Evolutionary conservation across 2,113 vertebrate species (phyloP).

Genomic region (Xiphophorus couchianus): DNA sequence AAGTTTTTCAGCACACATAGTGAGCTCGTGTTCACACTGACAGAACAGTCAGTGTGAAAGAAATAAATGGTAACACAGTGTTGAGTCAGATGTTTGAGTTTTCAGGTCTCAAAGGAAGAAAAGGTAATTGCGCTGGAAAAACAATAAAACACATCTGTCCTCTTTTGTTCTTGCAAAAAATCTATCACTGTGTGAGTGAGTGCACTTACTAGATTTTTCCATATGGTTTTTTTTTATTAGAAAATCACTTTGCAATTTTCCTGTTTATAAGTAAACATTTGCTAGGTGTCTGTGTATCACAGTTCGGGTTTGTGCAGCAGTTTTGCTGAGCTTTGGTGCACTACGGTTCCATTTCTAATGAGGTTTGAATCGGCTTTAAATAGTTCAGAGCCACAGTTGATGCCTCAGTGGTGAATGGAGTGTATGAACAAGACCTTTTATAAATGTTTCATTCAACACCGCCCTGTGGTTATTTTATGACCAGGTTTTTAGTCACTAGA

Average conservation of each 20-base stretch:
- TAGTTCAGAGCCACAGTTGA: slow-evolving; percentile 41
- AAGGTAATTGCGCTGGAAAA: slow-evolving; percentile 1
- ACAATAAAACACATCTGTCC: slow-evolving; percentile 8
- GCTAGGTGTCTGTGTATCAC: slow-evolving; percentile 2
- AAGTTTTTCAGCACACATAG: neutral
- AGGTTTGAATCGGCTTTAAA: slow-evolving; percentile 33
- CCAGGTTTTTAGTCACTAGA: neutral
- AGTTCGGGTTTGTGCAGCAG: neutral
- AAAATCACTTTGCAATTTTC: neutral
- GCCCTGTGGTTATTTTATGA: slow-evolving; percentile 42
- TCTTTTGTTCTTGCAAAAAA: neutral
- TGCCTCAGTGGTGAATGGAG: slow-evolving; percentile 38
- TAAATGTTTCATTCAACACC: slow-evolving; percentile 45
- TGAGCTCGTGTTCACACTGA: slow-evolving; percentile 9
- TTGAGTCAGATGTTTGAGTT: slow-evolving; percentile 4
- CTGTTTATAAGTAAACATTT: neutral
- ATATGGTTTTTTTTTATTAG: neutral
- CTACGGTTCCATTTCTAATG: slow-evolving; percentile 39
- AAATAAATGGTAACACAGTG: slow-evolving; percentile 1
- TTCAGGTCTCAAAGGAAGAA: neutral
- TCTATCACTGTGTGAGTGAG: neutral
- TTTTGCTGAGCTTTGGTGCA: slow-evolving; percentile 20
- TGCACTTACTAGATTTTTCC: neutral
- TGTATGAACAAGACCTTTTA: neutral
- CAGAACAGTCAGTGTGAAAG: neutral